Base-by-base conservation (phyloP, 2,888 invertebrate species). In the Trichogramma dendrolimi region DNA sequence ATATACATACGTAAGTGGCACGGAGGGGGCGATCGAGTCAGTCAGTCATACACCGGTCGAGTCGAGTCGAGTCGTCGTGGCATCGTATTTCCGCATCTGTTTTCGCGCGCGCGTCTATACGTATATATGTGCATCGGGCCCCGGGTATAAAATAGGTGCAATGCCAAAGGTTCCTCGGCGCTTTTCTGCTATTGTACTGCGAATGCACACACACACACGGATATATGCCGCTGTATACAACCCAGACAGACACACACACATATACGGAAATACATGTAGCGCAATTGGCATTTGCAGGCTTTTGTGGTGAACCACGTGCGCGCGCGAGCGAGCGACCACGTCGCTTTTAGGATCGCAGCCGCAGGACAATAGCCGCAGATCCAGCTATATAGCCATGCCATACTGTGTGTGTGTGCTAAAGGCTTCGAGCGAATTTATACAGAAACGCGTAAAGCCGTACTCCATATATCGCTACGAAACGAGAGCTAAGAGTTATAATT, bases 21-120 rank as follows among this genome's bases (percentile, higher is more conserved):
- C 27, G 27, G 27, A 27, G 27, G 27, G 27, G 27, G 27, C 27
- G 27, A 27, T 27, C 27, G 27, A 27, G 27, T 27, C 27, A 27
- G 27, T 27, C 27, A 27, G 27, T 27, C 27, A 27, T 27, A 27
- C 27, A 27, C 27, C 27, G 27, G 27, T 27, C 27, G 27, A 27
- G 14, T 14, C 14, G 14, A 14, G 14, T 14, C 14, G 14, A 50
- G 27, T 14, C 43, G 40, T 41, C 52, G 46, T 4, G 64, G 74
- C 73, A 68, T 77, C 74, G 69, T 71, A 72, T 76, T 76, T 76
- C 77, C 70, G 76, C 77, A 77, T 77, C 77, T 77, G 76, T 73
- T 77, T 75, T 71, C 70, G 64, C 64, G 54, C 40, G 53, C 58
- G 57, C 46, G 54, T 55, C 51, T 27, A 27, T 27, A 27, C 27